Evolutionary conservation across 2,888 invertebrate species (phyloP), one percentile per base, ranked within the genome.

Genomic region (Tryphoninae sp.): DNA sequence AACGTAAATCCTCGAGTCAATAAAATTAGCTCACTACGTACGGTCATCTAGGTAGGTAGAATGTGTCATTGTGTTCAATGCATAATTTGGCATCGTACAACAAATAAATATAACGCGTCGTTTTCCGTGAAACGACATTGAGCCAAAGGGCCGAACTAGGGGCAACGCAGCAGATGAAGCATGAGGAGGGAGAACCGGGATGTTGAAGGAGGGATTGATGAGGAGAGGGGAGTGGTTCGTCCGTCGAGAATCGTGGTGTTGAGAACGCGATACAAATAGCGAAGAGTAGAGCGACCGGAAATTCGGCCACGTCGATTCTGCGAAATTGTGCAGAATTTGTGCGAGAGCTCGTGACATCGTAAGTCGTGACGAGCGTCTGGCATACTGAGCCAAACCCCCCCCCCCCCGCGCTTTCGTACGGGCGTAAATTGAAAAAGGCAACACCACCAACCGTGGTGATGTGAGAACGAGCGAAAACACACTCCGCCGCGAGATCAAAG

Each of bases 291-390:
- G 73, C 74, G 61, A 74, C 68, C 74, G 73, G 68, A 79, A 79
- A 79, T 74, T 74, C 68, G 79, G 73, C 55, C 62, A 67, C 73
- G 79, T 68, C 78, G 61, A 62, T 68, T 68, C 73, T 68, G 8
- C 68, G 68, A 68, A 62, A 73, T 67, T 79, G 19, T 53, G 67
- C 59, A 6, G 58, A 67, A 49, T 61, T 45, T 45, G 45, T 49
- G 67, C 58, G 49, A 59, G 67, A 67, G 67, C 67, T 11, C 13
- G 59, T 19, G 13, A 53, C 13, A 74, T 11, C 64, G 16, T 55
- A 53, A 42, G 1, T 11, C 3, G 13, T 51, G 49, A 65, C 67
- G 64, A 45, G 45, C 55, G 64, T 72, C 23, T 64, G 69, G 40
- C 45, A 26, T 16, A 23, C 23, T 22, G 9, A 9, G 22, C 13